Evolutionary conservation across 2,888 invertebrate species (phyloP).

Genomic region (Tenthredo distinguenda): DNA sequence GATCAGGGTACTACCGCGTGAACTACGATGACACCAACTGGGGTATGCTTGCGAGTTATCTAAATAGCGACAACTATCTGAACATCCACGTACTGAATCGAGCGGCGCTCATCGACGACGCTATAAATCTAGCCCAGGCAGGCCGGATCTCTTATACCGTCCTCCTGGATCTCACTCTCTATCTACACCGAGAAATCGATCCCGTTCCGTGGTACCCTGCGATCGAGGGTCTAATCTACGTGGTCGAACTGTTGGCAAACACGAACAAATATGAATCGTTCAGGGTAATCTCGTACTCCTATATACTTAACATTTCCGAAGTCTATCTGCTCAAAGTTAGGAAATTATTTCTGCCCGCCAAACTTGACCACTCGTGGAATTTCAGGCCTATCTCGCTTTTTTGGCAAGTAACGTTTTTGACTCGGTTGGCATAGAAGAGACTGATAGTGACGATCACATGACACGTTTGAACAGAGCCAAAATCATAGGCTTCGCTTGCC

Average conservation of each 20-base stretch:
- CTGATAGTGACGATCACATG: conserved; percentile 65
- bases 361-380: neutral
- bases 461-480: conserved; percentile 67
- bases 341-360: neutral
- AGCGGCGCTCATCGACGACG: conserved; percentile 81
- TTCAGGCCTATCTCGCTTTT: conserved; percentile 67
- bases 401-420: conserved; percentile 67
- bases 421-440: conserved; percentile 65
- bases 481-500: conserved; percentile 74
- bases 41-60: conserved; percentile 68
- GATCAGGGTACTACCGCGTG: conserved; percentile 74
- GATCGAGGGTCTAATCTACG: conserved; percentile 77
- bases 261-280: conserved; percentile 80
- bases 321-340: neutral
- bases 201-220: conserved; percentile 86
- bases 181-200: conserved; percentile 82
- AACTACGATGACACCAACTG: conserved; percentile 76
- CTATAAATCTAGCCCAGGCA: conserved; percentile 75
- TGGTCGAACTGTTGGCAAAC: conserved; percentile 76
- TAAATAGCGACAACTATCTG: conserved; percentile 69
- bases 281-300: conserved; percentile 53
- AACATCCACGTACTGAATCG: conserved; percentile 77
- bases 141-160: conserved; percentile 77
- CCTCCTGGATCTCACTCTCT: conserved; percentile 79
- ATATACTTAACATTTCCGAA: neutral